Evolutionary conservation across 2,888 invertebrate species (phyloP).

Genomic region (Phalera bucephala): DNA sequence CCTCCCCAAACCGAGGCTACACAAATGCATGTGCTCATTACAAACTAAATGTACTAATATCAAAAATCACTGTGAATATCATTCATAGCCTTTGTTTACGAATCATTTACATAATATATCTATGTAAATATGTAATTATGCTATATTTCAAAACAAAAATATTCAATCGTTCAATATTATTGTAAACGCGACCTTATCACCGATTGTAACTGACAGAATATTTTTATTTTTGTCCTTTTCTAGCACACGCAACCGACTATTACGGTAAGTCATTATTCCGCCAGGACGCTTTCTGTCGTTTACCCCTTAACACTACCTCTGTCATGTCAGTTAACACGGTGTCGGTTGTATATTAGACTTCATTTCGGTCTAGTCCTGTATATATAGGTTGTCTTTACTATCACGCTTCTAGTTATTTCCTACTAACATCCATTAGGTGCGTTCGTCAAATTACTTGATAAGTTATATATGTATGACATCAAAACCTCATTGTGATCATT

Average conservation of each 20-base stretch:
- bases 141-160: slow-evolving; percentile 28
- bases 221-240: slow-evolving; percentile 75
- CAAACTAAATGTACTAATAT: slow-evolving; percentile 37
- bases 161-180: slow-evolving; percentile 21
- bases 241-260: slow-evolving; percentile 98
- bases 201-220: slow-evolving; percentile 58
- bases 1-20: slow-evolving; percentile 31
- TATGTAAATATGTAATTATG: slow-evolving; percentile 29
- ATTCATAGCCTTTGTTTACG: slow-evolving; percentile 30
- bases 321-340: slow-evolving; percentile 68
- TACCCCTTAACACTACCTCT: slow-evolving; percentile 52
- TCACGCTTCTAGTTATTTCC: slow-evolving; percentile 78
- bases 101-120: slow-evolving; percentile 21
- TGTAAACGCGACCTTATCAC: slow-evolving; percentile 20
- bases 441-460: slow-evolving; percentile 71
- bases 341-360: slow-evolving; percentile 66
- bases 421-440: slow-evolving; percentile 68
- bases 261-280: slow-evolving; percentile 98
- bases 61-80: slow-evolving; percentile 54
- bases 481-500: slow-evolving; percentile 23
- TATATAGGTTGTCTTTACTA: slow-evolving; percentile 59
- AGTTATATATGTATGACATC: slow-evolving; percentile 23
- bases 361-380: slow-evolving; percentile 62
- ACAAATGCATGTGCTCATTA: slow-evolving; percentile 56
- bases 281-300: slow-evolving; percentile 72